Percentiles rank a stretch among this genome's conserved stretches.
Conservation (phyloP, 2,888 invertebrate genomes). For the Chrysodeixis includens region DNA sequence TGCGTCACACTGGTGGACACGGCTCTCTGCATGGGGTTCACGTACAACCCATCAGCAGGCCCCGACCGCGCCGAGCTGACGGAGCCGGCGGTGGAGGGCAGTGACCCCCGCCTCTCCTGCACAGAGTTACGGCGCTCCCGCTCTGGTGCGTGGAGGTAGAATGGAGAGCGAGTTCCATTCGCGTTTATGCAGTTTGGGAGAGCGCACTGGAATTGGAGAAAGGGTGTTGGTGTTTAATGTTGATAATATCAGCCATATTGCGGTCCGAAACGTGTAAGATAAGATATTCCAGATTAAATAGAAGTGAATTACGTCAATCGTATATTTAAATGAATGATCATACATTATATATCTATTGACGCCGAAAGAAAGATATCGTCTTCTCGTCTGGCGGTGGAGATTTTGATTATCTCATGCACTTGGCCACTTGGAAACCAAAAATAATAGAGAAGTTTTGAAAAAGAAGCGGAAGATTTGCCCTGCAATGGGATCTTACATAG, state of each 20-base stretch:
- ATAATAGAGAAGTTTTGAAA: no score
- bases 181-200: conserved; percentile 88
- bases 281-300: no score
- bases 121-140: conserved; percentile 73
- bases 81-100: conserved; percentile 83
- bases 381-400: no score
- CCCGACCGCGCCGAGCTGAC: conserved; percentile 79
- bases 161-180: conserved; percentile 88
- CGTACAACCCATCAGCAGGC: conserved; percentile 94
- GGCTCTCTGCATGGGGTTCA: conserved; percentile 93
- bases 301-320: no score
- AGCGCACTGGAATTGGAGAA: conserved; percentile 84
- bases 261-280: no score
- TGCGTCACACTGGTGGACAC: conserved; percentile 72
- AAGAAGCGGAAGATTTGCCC: no score
- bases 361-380: no score
- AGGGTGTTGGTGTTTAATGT: conserved; percentile 56
- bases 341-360: no score
- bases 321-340: no score
- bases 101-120: conserved; percentile 78
- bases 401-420: no score
- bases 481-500: no score
- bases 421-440: no score
- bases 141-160: conserved; percentile 93
- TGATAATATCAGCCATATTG: background rate